A percentile compares a stretch with the other conserved stretches of the same genome.
Evolutionary conservation across 2,113 vertebrate species (phyloP).

Genomic region (Herpetotheres cachinnans): DNA sequence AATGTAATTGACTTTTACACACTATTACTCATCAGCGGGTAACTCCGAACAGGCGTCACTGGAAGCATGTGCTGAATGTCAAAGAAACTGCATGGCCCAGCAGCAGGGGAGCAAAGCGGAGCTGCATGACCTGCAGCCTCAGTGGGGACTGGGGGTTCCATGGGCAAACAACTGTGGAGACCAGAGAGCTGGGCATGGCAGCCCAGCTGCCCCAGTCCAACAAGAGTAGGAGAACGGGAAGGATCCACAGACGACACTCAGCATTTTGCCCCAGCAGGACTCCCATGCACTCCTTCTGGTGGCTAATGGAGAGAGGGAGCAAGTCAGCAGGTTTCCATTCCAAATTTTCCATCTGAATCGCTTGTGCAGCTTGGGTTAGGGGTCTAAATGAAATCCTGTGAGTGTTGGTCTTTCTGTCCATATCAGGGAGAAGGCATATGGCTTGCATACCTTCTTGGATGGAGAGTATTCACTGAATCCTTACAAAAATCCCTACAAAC

Average conservation of each 20-base stretch:
- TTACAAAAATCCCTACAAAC: background rate
- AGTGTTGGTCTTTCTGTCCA: rapidly evolving
- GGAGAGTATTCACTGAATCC: background rate
- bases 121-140: background rate
- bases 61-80: background rate
- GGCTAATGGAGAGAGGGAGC: background rate
- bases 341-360: background rate
- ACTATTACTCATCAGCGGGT: background rate
- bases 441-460: background rate
- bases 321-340: background rate
- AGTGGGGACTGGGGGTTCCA: background rate
- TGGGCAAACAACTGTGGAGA: background rate
- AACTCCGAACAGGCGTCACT: background rate
- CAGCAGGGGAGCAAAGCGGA: background rate
- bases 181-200: background rate
- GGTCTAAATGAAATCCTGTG: background rate
- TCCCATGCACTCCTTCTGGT: background rate
- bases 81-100: background rate
- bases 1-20: conserved; percentile 38
- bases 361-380: background rate
- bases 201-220: background rate
- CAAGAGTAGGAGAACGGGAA: background rate
- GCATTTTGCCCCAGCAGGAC: background rate
- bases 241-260: background rate
- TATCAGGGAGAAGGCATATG: background rate